phyloP scores from a whole-genome alignment of 92 coral and sea anemone genomes.

The Muricea muricata region DNA sequence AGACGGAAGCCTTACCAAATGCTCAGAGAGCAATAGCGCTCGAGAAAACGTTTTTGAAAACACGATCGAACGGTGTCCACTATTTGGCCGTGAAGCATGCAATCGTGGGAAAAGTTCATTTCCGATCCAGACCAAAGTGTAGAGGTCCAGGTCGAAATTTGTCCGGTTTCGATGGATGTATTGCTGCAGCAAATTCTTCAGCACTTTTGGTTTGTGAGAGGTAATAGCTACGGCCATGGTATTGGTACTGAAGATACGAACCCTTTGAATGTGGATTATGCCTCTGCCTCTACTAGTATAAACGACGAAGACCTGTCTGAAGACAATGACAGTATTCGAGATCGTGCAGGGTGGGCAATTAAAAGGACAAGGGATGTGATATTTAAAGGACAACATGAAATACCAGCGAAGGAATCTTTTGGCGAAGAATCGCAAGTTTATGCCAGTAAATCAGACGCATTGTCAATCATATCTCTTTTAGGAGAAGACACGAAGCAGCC shows the following conservation, averaged over 20 bases:
- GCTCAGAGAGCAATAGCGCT: slow-evolving; percentile 29
- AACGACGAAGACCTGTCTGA: slow-evolving; percentile 3
- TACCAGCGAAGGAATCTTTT: slow-evolving; percentile 12
- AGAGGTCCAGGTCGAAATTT: neutral
- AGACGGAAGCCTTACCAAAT: neutral
- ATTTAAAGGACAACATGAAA: slow-evolving; percentile 4
- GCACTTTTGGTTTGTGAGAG: slow-evolving; percentile 29
- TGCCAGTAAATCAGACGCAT: slow-evolving; percentile 13
- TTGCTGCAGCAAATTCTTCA: slow-evolving; percentile 36
- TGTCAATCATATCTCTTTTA: slow-evolving; percentile 16
- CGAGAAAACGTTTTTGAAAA: slow-evolving; percentile 1
- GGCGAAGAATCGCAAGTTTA: neutral
- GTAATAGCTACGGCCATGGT: neutral
- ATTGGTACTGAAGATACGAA: too few relatives aligned
- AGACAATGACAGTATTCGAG: slow-evolving; percentile 20
- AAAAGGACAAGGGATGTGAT: slow-evolving; percentile 6
- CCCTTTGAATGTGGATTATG: neutral
- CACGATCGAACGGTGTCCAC: neutral
- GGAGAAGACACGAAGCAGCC: slow-evolving; percentile 16
- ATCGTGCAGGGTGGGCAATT: slow-evolving; percentile 17
- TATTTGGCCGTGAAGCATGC: neutral
- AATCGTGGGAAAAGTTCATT: slow-evolving; percentile 25
- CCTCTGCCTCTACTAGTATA: neutral
- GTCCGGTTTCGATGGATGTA: neutral
- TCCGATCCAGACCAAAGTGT: neutral